Percentiles rank a stretch among this genome's conserved stretches.
Evolutionary conservation across 2,113 vertebrate species (phyloP).

Genomic region (Rhinogobius similis): DNA sequence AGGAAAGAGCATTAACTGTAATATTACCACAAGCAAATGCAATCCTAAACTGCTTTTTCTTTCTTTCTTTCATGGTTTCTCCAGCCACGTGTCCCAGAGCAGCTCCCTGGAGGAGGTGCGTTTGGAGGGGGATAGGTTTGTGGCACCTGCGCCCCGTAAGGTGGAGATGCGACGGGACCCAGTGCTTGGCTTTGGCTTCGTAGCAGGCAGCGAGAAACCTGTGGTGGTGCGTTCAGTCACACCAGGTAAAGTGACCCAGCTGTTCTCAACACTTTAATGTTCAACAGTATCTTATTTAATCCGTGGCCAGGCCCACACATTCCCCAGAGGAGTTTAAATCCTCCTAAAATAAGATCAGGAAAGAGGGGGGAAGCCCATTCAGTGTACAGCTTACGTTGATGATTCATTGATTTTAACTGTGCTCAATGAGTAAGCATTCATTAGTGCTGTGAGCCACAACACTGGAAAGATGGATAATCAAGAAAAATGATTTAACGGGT

Average conservation of each 20-base stretch:
- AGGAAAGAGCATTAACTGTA: background rate
- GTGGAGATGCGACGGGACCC: conserved; percentile 99
- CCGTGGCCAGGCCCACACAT: conserved; percentile 20
- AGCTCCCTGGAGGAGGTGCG: conserved; percentile 91
- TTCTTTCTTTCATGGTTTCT: background rate
- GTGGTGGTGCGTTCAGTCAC: conserved; percentile 98
- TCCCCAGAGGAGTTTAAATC: conserved; percentile 20
- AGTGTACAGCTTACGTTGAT: conserved; percentile 27
- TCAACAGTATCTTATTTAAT: conserved; percentile 39
- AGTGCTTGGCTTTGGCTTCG: conserved; percentile 96
- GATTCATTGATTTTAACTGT: conserved; percentile 55
- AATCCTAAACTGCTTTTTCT: background rate
- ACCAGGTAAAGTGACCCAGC: conserved; percentile 83
- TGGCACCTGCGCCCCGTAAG: conserved; percentile 89
- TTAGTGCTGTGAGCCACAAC: conserved; percentile 33
- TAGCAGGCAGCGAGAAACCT: conserved; percentile 98
- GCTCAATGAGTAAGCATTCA: conserved; percentile 43
- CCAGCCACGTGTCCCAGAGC: conserved; percentile 90
- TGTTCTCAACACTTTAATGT: conserved; percentile 11
- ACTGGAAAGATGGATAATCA: conserved; percentile 14
- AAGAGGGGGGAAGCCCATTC: conserved; percentile 21
- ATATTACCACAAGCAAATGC: background rate
- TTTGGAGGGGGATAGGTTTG: conserved; percentile 90
- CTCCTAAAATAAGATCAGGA: conserved; percentile 25
- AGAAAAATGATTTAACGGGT: conserved; percentile 13